Evolutionary conservation across 2,797 vertebrate species (phyloP), one percentile per base, ranked within the genome.

Genomic region (Leuciscus waleckii): DNA sequence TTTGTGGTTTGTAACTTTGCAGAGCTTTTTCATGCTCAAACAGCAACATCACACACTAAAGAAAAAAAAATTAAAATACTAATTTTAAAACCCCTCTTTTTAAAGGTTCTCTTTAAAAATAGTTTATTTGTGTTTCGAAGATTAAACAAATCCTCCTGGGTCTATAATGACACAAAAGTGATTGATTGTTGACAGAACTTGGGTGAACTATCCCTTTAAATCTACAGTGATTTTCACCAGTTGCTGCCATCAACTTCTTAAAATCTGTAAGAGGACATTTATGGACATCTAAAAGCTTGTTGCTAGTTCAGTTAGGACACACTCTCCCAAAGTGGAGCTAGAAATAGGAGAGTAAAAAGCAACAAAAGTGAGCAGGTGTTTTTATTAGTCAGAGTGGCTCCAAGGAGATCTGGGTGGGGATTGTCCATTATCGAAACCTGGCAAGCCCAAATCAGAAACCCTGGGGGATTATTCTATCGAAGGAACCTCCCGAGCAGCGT

Each of bases 401-500:
- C 90, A 93, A 94, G 93, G 94, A 95, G 92, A 95, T 91, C 86
- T 65, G 91, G 94, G 94, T 93, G 94, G 90, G 91, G 94, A 87
- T 71, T 65, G 51, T 46, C 39, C 19, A 39, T 75, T 89, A 94
- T 93, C 91, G 91, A 96, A 95, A 94, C 94, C 93, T 93, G 93
- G 93, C 94, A 94, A 91, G 93, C 88, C 89, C 88, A 89, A 90
- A 92, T 93, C 89, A 92, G 91, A 93, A 92, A 92, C 90, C 92
- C 88, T 87, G 82, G 43, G 92, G 92, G 91, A 94, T 91, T 92
- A 91, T 88, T 89, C 84, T 51, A 86, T 93, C 85, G 87, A 56
- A 92, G 88, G 91, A 94, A 91, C 90, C 93, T 92, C 92, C 92
- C 90, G 8, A 88, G 90, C 90, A 90, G 93, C 84, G 83, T 89